phyloP scores from a whole-genome alignment of 2,888 invertebrate genomes.

The Gari tellinella region DNA sequence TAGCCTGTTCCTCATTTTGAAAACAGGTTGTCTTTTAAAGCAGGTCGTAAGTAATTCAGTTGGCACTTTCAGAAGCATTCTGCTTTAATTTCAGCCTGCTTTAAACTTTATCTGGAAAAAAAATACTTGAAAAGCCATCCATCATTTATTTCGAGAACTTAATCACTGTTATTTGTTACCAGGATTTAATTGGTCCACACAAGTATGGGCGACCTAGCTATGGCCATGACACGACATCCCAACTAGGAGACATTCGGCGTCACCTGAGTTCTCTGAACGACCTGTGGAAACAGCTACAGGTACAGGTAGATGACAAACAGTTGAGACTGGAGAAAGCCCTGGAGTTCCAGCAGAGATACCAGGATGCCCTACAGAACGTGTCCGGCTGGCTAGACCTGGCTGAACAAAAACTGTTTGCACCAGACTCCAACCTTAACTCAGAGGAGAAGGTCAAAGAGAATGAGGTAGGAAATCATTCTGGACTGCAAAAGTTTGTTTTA shows the following conservation, averaged over 20 bases:
- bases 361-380: conserved; percentile 75
- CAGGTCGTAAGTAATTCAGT: no score
- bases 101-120: no score
- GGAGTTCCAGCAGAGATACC: conserved; percentile 79
- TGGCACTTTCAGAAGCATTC: no score
- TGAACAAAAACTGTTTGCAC: conserved; percentile 74
- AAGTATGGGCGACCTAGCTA: conserved; percentile 51
- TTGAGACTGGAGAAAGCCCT: conserved; percentile 71
- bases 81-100: no score
- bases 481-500: no score
- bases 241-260: conserved; percentile 67
- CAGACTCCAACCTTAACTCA: conserved; percentile 64
- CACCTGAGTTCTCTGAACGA: conserved; percentile 68
- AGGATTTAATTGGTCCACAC: conserved; percentile 57
- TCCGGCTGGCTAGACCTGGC: conserved; percentile 80
- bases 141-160: no score
- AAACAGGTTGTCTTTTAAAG: no score
- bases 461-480: no score
- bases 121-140: no score
- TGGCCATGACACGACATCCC: conserved; percentile 45
- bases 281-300: conserved; percentile 74
- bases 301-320: conserved; percentile 73
- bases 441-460: conserved; percentile 78
- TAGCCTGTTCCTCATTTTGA: no score
- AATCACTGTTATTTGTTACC: no score